Conservation (phyloP, 2,797 vertebrate genomes). For the Discoglossus pictus region DNA sequence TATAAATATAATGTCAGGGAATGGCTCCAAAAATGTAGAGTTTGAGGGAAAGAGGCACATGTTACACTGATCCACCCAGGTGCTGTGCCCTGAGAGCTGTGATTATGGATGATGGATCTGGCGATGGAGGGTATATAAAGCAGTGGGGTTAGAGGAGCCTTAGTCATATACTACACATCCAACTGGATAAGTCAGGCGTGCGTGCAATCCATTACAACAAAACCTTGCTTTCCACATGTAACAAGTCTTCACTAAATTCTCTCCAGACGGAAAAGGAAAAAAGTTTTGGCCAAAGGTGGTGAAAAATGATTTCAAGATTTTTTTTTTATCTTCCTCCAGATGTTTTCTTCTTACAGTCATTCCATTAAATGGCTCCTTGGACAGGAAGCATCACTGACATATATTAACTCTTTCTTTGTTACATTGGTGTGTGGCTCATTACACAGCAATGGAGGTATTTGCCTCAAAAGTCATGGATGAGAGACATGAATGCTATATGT, state of each 20-base stretch:
- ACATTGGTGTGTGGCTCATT: neutral
- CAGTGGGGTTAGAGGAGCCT: constrained; percentile 23
- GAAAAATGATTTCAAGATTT: constrained; percentile 48
- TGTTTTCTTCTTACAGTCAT: constrained; percentile 24
- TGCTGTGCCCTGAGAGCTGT: constrained; percentile 9
- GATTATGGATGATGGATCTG: constrained; percentile 33
- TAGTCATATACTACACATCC: constrained; percentile 17
- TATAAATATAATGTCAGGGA: constrained; percentile 28
- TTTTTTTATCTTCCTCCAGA: constrained; percentile 41
- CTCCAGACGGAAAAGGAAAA: constrained; percentile 48
- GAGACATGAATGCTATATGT: constrained; percentile 9
- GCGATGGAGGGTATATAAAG: constrained; percentile 38
- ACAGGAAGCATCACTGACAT: constrained; percentile 10
- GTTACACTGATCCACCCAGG: constrained; percentile 6
- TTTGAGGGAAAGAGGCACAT: constrained; percentile 29
- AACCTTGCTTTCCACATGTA: constrained; percentile 43
- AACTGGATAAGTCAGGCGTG: constrained; percentile 37
- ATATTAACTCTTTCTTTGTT: constrained; percentile 28
- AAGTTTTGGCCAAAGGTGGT: constrained; percentile 34
- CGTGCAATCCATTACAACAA: constrained; percentile 49
- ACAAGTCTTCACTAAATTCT: constrained; percentile 45
- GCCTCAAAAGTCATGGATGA: neutral
- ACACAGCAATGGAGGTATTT: neutral
- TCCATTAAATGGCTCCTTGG: constrained; percentile 32
- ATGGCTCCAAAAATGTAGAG: constrained; percentile 10